Evolutionary conservation across 2,888 invertebrate species (phyloP).

Genomic region (Penaeus monodon): DNA sequence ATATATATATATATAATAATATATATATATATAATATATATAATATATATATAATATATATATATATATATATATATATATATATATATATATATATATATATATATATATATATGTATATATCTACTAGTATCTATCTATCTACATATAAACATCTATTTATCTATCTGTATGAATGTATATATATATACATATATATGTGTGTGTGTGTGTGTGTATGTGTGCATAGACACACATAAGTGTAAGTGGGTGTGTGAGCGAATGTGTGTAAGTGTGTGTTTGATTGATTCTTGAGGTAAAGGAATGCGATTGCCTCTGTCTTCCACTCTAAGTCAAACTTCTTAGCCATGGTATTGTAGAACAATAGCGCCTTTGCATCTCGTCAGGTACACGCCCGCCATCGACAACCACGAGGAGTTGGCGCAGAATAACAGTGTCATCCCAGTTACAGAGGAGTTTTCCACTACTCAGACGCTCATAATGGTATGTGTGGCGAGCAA

Average conservation of each 20-base stretch:
- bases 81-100: neutral
- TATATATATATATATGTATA: too few species aligned
- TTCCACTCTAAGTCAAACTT: neutral
- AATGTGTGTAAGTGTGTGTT: neutral
- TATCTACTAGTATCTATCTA: too few species aligned
- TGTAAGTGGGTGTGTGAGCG: too few species aligned
- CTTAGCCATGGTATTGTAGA: neutral
- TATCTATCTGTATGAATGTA: too few species aligned
- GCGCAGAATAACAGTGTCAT: constrained; percentile 9
- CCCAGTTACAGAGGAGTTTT: constrained; percentile 30
- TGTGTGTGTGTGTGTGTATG: accelerated
- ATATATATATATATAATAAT: too few species aligned
- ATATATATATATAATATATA: too few species aligned
- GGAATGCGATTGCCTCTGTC: neutral
- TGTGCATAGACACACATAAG: too few species aligned
- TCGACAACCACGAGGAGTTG: constrained; percentile 42
- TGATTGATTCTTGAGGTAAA: neutral
- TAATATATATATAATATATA: neutral
- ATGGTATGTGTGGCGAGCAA: neutral
- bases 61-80: too few species aligned
- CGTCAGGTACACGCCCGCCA: constrained; percentile 31
- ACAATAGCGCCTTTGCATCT: neutral
- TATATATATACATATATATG: too few species aligned
- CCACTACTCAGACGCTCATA: constrained; percentile 27
- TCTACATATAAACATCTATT: too few species aligned